Base-by-base conservation (phyloP, 2,888 invertebrate species). In the Anthophora plumipes region DNA sequence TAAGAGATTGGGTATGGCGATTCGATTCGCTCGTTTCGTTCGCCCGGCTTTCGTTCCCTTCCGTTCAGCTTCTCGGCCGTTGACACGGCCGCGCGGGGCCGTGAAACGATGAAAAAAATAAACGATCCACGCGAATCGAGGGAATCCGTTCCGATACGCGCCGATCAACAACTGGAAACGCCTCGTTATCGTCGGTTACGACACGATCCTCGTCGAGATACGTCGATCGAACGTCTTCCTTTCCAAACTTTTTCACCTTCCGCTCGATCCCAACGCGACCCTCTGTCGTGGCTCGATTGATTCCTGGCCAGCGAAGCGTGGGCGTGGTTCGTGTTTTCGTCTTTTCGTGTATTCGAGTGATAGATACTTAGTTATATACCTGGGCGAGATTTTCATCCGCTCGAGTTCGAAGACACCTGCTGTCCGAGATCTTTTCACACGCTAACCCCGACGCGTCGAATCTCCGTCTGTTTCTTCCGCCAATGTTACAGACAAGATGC, bases 281-380 rank as follows among this genome's bases (percentile, higher is more conserved):
- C 72, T 67, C 52, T 22, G 70, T 80, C 79, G 55, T 71, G 83
- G 74, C 82, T 85, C 90, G 91, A 92, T 92, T 91, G 91, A 92
- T 92, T 91, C 89, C 91, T 91, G 90, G 83, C 68, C 89, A 87
- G 85, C 83, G 85, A 88, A 85, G 86, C 80, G 85, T 87, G 77
- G 91, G 88, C 89, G 87, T 88, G 85, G 88, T 77, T 63, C 73
- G 63, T 67, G 70, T 87, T 80, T 82, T 72, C 52, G 79, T n/a
- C n/a, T n/a, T n/a, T n/a, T n/a, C n/a, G n/a, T n/a, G n/a, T n/a
- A n/a, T n/a, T n/a, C n/a, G n/a, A n/a, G n/a, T n/a, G n/a, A n/a
- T n/a, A n/a, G n/a, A n/a, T n/a, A n/a, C n/a, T n/a, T n/a, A 84
- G 80, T 82, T 88, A 89, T 91, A 91, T 90, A 85, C 85, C 82